phyloP scores from a whole-genome alignment of 1,140 invertebrate species.

The Lasioglossum baleicum region DNA sequence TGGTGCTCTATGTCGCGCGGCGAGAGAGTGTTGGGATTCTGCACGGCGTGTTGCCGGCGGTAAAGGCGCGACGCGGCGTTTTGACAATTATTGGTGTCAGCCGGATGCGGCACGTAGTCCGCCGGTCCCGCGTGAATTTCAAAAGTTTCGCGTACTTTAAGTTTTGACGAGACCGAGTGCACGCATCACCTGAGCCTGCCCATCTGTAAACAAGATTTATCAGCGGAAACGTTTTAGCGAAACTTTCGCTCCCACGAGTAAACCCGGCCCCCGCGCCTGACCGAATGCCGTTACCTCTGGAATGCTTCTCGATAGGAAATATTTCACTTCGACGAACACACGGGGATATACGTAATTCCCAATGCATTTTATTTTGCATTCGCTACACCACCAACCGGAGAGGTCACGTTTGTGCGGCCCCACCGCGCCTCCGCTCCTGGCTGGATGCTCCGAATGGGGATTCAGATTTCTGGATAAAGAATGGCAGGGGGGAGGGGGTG shows the following conservation, averaged over 20 bases:
- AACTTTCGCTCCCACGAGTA: constrained; percentile 71
- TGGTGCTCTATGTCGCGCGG: neutral
- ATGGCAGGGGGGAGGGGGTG: constrained; percentile 13
- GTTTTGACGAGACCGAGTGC: constrained; percentile 67
- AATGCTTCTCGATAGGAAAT: constrained; percentile 70
- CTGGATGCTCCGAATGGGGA: constrained; percentile 41
- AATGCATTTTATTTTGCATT: constrained; percentile 69
- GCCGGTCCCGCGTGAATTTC: constrained; percentile 58
- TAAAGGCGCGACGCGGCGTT: constrained; percentile 8
- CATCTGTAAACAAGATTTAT: constrained; percentile 76
- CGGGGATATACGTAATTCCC: constrained; percentile 70
- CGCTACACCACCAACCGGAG: constrained; percentile 46
- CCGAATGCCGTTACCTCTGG: constrained; percentile 53
- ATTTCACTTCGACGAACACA: constrained; percentile 68
- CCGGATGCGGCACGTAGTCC: constrained; percentile 20
- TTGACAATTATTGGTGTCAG: constrained; percentile 61
- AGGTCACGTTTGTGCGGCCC: constrained; percentile 11
- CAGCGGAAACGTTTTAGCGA: constrained; percentile 71
- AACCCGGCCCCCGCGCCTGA: constrained; percentile 55
- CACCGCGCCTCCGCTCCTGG: too few species aligned
- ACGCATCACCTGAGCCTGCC: constrained; percentile 71
- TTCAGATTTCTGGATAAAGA: constrained; percentile 57
- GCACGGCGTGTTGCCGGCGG: neutral
- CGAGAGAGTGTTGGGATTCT: too few species aligned
- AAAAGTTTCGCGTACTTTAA: constrained; percentile 64